phyloP scores from a whole-genome alignment of 2,113 vertebrate species.

The Ophiodon elongatus region DNA sequence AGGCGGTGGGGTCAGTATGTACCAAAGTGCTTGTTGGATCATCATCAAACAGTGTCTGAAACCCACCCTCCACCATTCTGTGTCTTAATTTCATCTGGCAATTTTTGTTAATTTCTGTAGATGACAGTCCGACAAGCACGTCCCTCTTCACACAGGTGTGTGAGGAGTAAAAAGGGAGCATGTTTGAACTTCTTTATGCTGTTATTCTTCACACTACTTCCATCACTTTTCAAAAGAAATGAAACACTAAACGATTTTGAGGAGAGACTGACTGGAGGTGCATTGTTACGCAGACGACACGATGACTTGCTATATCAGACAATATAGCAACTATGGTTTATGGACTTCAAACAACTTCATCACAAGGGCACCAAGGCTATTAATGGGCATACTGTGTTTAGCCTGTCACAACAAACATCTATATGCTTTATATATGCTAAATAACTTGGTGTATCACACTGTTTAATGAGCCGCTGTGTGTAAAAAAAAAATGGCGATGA shows the following conservation, averaged over 20 bases:
- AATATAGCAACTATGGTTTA: not conserved
- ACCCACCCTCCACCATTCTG: not conserved
- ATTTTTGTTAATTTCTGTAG: not conserved
- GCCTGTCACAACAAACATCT: too few relatives aligned
- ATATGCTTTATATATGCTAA: not conserved
- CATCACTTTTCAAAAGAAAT: not conserved
- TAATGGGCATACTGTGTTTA: not conserved
- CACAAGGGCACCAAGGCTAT: not conserved
- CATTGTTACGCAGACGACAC: not conserved
- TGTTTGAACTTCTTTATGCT: not conserved
- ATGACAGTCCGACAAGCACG: not conserved
- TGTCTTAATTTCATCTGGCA: not conserved
- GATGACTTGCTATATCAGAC: not conserved
- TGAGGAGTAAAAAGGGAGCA: not conserved
- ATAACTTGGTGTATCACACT: not conserved
- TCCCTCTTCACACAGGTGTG: not conserved
- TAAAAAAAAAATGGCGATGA: not conserved
- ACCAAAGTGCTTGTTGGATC: not conserved
- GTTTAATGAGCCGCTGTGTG: conserved; percentile 2
- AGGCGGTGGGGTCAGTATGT: not conserved
- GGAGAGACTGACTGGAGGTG: not conserved
- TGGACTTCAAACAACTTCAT: not conserved
- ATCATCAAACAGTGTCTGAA: not conserved
- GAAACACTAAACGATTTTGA: too few relatives aligned
- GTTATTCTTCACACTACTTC: not conserved